These are phyloP conservation scores for Popillia japonica DNA, from an alignment of 1,140 invertebrate genomes.

Conservation along the genomic window DNA sequence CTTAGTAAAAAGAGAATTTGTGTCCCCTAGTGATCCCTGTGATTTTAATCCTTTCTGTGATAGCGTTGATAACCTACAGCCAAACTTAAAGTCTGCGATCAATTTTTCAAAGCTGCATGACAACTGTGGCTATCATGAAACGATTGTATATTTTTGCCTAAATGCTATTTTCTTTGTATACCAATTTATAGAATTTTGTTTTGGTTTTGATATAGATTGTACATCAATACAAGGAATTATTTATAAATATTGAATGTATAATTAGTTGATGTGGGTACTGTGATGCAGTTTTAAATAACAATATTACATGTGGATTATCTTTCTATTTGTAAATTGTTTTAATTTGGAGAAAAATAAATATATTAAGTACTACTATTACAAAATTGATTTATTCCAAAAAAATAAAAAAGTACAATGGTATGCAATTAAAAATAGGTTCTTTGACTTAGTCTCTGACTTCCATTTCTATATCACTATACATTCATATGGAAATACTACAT, in stretches of 20 bases:
- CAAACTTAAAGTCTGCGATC: conserved; percentile 22
- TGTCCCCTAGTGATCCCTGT: conserved; percentile 27
- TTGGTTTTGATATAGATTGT: conserved; percentile 33
- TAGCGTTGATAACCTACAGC: conserved; percentile 27
- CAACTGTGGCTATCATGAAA: not conserved
- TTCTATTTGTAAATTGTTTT: conserved; percentile 60
- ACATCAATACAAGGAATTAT: not conserved
- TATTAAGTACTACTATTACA: conserved; percentile 53
- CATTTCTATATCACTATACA: conserved; percentile 71
- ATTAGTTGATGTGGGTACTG: conserved; percentile 58
- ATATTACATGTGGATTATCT: conserved; percentile 59
- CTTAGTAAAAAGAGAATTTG: conserved; percentile 24
- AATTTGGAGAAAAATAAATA: conserved; percentile 58
- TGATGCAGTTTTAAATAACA: conserved; percentile 57
- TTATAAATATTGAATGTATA: conserved; percentile 4
- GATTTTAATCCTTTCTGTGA: conserved; percentile 43
- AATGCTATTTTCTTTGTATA: conserved; percentile 42
- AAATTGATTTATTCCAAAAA: conserved; percentile 48
- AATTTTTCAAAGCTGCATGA: conserved; percentile 8
- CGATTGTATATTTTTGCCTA: conserved; percentile 17
- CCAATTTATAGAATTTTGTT: conserved; percentile 39
- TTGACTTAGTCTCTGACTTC: conserved; percentile 1
- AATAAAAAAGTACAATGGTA: conserved; percentile 41
- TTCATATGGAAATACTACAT: conserved; percentile 70
- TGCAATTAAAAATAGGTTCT: conserved; percentile 27